Evolutionary conservation across 1,140 invertebrate genomes (phyloP), one percentile per base, ranked within the genome.

Genomic region (Drosophila pachea): DNA sequence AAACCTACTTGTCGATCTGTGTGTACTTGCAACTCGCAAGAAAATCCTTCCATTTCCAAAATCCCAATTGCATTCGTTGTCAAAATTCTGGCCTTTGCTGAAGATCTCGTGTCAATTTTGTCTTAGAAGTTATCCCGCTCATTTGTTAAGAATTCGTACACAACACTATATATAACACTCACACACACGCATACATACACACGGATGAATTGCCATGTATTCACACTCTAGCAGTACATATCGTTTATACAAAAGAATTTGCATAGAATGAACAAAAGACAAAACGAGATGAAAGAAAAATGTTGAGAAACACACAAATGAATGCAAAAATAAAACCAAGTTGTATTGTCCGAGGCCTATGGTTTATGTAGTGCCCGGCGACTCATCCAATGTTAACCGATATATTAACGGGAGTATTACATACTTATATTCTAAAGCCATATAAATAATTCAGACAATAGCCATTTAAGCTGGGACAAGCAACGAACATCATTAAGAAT

Each of bases 171-270:
- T 22, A 22, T 22, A 22, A 22, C 22, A 22, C 22, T 22, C 22
- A 22, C 22, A 22, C 22, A 22, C 1, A 22, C 22, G 22, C 22
- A 22, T 22, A 22, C 22, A 22, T 22, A 22, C 22, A 22, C 1
- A 22, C 22, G 3, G 22, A 22, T 22, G 22, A 22, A 22, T 22
- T 22, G 22, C 22, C 22, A 22, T 22, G 22, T 22, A 22, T 22
- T 22, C 22, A 53, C 78, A 74, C 60, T 74, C 58, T 84, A 82
- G 79, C 58, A 38, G 64, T 69, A 82, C 79, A 82, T 82, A 82
- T 82, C 78, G 79, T 83, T 65, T 84, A 72, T 82, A 78, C 74
- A 83, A 40, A 65, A 38, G 9, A 48, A 40, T 66, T 36, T 42
- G 5, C 38, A 22, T 14, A 49, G 32, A 7, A 12, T 32, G 3